Percentiles rank a stretch among this genome's conserved stretches.
phyloP scores from a whole-genome alignment of 1,140 invertebrate species.

The Drosophila kohkoa region DNA sequence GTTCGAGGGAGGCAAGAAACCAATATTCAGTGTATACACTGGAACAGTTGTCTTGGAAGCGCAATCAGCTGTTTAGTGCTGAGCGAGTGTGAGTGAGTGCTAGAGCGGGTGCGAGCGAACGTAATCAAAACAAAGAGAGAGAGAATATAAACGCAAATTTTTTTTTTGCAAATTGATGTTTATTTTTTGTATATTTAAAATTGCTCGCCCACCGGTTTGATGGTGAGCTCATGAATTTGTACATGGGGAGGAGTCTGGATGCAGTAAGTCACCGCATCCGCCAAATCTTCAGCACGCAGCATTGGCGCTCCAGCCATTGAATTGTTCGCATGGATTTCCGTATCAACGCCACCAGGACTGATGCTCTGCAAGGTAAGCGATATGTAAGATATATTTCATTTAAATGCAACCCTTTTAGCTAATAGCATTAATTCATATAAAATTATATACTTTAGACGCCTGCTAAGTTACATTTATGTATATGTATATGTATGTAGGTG shows the following conservation, averaged over 20 bases:
- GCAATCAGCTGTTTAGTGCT: constrained; percentile 15
- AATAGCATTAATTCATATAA: too few species aligned
- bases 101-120: not conserved
- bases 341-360: constrained; percentile 8
- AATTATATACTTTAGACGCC: too few species aligned
- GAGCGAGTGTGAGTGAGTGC: not conserved
- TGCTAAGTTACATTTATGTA: too few species aligned
- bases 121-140: not conserved
- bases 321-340: constrained; percentile 12
- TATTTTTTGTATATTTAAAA: constrained; percentile 2
- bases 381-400: not conserved
- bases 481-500: too few species aligned
- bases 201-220: constrained; percentile 30
- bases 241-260: constrained; percentile 17
- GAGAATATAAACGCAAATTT: not conserved
- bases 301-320: constrained; percentile 15
- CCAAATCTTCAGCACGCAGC: constrained; percentile 1
- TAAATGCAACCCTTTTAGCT: too few species aligned
- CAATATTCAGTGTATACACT: constrained; percentile 40
- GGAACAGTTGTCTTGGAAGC: constrained; percentile 26
- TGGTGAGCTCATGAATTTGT: constrained; percentile 49
- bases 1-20: constrained; percentile 5
- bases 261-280: constrained; percentile 6
- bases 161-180: not conserved
- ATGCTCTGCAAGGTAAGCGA: not conserved